Evolutionary conservation across 2,888 invertebrate genomes (phyloP).

Genomic region (Laspeyria flexula): DNA sequence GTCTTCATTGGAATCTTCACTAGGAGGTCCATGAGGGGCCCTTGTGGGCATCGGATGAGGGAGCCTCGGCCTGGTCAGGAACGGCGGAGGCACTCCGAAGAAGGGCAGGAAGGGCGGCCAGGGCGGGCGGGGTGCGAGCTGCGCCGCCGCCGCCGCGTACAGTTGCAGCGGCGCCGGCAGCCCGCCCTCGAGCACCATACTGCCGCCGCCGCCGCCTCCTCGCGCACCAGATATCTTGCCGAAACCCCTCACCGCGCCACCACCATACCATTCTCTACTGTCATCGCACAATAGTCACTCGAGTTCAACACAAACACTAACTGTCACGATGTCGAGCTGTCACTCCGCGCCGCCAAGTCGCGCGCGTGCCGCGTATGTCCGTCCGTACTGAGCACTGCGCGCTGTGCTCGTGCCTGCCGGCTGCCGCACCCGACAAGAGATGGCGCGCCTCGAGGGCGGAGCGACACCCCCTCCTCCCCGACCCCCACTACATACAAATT

Average conservation of each 20-base stretch:
- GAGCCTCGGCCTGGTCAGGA: conserved; percentile 78
- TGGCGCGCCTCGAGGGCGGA: conserved; percentile 78
- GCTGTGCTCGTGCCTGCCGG: conserved; percentile 24
- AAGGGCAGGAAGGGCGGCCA: conserved; percentile 88
- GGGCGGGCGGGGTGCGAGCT: conserved; percentile 82
- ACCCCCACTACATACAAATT: conserved; percentile 69
- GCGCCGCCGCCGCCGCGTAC: conserved; percentile 90
- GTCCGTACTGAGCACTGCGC: conserved; percentile 40
- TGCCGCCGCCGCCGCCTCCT: conserved; percentile 59
- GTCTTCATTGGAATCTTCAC: conserved; percentile 85
- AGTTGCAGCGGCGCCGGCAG: conserved; percentile 90
- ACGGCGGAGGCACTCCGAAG: conserved; percentile 86
- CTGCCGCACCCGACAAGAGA: conserved; percentile 71
- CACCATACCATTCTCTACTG: conserved; percentile 59
- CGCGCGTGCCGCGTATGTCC: conserved; percentile 30
- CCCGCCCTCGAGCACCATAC: conserved; percentile 89
- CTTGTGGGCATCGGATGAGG: conserved; percentile 73
- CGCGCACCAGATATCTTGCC: conserved; percentile 71
- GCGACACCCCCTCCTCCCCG: conserved; percentile 69
- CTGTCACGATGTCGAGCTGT: conserved; percentile 11
- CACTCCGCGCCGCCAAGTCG: conserved; percentile 18
- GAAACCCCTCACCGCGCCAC: conserved; percentile 52
- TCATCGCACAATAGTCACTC: conserved; percentile 46
- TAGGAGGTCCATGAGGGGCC: conserved; percentile 82
- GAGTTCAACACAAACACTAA: conserved; percentile 29